Evolutionary conservation across 2,888 invertebrate genomes (phyloP), one percentile per base, ranked within the genome.

Genomic region (Drosophila mimetica): DNA sequence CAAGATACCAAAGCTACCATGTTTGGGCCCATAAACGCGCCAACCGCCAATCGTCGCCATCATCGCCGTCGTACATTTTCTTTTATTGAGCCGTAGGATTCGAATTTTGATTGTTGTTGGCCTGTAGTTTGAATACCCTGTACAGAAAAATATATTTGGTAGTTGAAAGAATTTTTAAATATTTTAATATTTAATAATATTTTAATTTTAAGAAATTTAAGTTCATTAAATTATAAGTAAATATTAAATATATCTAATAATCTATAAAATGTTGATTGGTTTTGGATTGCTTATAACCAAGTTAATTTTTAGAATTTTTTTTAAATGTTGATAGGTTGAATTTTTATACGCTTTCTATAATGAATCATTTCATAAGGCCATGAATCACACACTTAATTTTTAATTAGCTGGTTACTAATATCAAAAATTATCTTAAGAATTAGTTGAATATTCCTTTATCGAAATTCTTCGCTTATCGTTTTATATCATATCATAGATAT

Each of bases 71-170:
- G 87, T 74, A 77, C 89, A 88, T 85, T 85, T 85, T 89, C 81
- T 82, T 82, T 82, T 86, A 88, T 88, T 79, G 89, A 87, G 82
- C 88, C 84, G 82, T 80, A 80, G 89, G 85, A 88, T 88, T 86
- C 65, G 66, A 78, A 79, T 79, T 76, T 59, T 67, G 52, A 51
- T 63, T 61, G 71, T 53, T 39, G 52, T 28, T 46, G 28, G 16
- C 6, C 7, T 30, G 18, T 14, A 41, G 47, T 41, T 36, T 8
- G 2, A 4, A 44, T 60, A 63, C 60, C 36, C 61, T 25, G 7
- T 20, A 20, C 1, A 1, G 13, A 13, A 13, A 41, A 20, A 11
- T 16, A 2, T 14, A 18, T 18, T 20, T 6, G n/a, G 18, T 2
- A 7, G 9, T 41, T 41, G 4, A 20, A 8, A 0, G 16, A 18